Evolutionary conservation across 2,888 invertebrate species (phyloP).

Genomic region (Sesia apiformis): DNA sequence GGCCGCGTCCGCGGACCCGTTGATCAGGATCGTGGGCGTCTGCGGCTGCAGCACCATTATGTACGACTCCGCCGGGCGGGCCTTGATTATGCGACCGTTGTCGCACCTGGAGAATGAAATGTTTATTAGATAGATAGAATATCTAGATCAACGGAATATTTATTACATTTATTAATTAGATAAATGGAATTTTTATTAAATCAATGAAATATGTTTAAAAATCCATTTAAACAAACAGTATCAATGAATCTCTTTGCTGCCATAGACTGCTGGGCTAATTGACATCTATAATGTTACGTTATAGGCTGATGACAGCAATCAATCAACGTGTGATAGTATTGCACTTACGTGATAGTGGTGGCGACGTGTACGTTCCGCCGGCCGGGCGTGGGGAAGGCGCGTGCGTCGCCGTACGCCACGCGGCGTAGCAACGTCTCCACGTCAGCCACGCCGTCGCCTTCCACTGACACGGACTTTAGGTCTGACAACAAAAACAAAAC

Average conservation of each 20-base stretch:
- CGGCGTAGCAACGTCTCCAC: slow-evolving; percentile 89
- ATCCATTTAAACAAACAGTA: too few relatives aligned
- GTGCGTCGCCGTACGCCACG: slow-evolving; percentile 93
- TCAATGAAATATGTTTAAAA: too few relatives aligned
- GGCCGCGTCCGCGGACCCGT: slow-evolving; percentile 87
- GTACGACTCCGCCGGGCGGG: slow-evolving; percentile 86
- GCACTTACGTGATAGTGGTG: slow-evolving; percentile 82
- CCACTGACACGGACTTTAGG: slow-evolving; percentile 91
- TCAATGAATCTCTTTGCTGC: too few relatives aligned
- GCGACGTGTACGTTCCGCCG: slow-evolving; percentile 88
- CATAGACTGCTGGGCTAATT: neutral
- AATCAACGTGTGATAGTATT: neutral
- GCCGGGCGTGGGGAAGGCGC: slow-evolving; percentile 96
- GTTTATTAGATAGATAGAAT: too few relatives aligned
- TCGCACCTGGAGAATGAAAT: slow-evolving; percentile 74
- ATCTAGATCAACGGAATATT: too few relatives aligned
- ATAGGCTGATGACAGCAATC: too few relatives aligned
- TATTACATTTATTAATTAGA: too few relatives aligned
- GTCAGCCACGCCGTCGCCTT: slow-evolving; percentile 92
- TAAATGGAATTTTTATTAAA: too few relatives aligned
- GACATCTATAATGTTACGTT: too few relatives aligned
- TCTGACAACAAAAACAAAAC: slow-evolving; percentile 33
- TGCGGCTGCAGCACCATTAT: slow-evolving; percentile 91
- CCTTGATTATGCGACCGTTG: slow-evolving; percentile 81
- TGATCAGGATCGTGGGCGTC: slow-evolving; percentile 87